phyloP scores from a whole-genome alignment of 1,140 invertebrate genomes.

The Scaptomyza hsui region DNA sequence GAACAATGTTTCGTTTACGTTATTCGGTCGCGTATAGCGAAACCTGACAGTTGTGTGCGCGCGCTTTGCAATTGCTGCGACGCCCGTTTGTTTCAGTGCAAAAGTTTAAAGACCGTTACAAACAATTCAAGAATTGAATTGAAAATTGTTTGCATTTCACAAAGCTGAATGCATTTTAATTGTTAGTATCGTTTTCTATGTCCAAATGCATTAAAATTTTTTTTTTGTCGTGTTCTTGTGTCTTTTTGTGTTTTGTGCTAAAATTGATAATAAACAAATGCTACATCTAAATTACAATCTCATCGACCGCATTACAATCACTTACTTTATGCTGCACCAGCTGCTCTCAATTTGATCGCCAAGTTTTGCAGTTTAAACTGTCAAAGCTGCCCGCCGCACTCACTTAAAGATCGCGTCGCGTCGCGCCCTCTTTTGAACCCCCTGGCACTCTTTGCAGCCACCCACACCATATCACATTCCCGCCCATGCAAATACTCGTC shows the following conservation, averaged over 20 bases:
- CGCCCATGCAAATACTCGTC: constrained; percentile 2
- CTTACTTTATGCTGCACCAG: constrained; percentile 18
- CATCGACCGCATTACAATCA: constrained; percentile 37
- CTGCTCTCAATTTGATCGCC: constrained; percentile 13
- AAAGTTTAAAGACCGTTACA: constrained; percentile 25
- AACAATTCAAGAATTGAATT: constrained; percentile 9
- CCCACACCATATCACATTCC: constrained; percentile 24
- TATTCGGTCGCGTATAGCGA: constrained; percentile 36
- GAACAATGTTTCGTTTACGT: constrained; percentile 14
- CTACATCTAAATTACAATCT: constrained; percentile 40
- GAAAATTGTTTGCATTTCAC: constrained; percentile 7
- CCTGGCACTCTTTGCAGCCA: neutral
- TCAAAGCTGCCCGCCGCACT: constrained; percentile 25
- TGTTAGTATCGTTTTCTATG: constrained; percentile 19
- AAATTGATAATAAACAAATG: constrained; percentile 22
- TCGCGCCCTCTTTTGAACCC: neutral
- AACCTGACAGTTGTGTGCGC: constrained; percentile 38
- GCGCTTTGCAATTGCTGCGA: constrained; percentile 9
- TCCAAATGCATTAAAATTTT: too few relatives aligned
- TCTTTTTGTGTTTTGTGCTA: neutral
- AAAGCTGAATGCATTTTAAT: constrained; percentile 12
- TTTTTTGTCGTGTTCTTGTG: constrained; percentile 13
- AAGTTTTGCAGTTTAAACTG: constrained; percentile 25
- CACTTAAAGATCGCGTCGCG: constrained; percentile 18
- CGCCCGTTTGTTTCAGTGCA: constrained; percentile 2